phyloP scores from a whole-genome alignment of 2,888 invertebrate species.

The Drosophila merina region DNA sequence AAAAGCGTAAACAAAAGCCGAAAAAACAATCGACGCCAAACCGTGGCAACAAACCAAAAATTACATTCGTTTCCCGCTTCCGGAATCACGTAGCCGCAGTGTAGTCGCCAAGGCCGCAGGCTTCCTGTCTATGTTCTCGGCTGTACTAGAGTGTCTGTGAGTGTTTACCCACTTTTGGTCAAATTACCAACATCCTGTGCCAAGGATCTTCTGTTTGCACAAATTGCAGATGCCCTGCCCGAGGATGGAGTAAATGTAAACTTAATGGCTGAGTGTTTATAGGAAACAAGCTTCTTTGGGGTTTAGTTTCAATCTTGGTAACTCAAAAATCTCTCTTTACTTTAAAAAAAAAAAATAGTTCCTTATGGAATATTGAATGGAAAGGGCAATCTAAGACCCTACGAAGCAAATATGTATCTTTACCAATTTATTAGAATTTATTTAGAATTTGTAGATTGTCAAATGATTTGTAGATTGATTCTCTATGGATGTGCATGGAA shows the following conservation, averaged over 20 bases:
- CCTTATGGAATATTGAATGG: too few species aligned
- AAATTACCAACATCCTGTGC: conserved; percentile 59
- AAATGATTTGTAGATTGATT: too few species aligned
- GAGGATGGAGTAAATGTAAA: neutral
- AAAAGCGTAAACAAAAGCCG: conserved; percentile 54
- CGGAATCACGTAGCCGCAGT: conserved; percentile 70
- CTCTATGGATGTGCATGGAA: too few species aligned
- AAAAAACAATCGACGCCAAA: conserved; percentile 46
- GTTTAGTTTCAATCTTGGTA: conserved; percentile 18
- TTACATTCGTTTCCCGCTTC: conserved; percentile 68
- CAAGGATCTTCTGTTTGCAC: conserved; percentile 13
- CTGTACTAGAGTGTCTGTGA: conserved; percentile 7
- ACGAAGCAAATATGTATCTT: too few species aligned
- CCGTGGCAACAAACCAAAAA: conserved; percentile 46
- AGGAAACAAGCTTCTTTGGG: neutral
- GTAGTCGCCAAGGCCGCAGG: conserved; percentile 30
- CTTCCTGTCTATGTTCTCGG: conserved; percentile 9
- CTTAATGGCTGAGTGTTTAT: neutral
- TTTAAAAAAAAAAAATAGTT: too few species aligned
- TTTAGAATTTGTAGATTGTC: too few species aligned
- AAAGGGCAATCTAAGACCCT: too few species aligned
- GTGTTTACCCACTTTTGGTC: conserved; percentile 35
- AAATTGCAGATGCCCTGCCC: neutral
- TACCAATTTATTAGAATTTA: too few species aligned
- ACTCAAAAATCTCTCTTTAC: neutral